Percentiles rank a stretch among this genome's conserved stretches.
Evolutionary conservation across 2,797 vertebrate genomes (phyloP).

Genomic region (Florisuga fusca): DNA sequence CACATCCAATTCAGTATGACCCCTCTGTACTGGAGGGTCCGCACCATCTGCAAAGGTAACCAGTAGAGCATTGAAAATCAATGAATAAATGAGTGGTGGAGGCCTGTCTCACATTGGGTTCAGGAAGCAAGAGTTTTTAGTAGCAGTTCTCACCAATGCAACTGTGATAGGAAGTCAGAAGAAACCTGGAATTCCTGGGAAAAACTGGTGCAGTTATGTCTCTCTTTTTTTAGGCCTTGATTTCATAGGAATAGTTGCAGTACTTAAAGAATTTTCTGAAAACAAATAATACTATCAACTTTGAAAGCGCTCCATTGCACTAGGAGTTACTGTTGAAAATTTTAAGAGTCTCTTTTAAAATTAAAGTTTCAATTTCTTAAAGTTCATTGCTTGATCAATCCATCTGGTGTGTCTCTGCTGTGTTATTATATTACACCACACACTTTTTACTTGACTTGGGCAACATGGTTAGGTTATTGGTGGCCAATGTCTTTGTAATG

Average conservation of each 20-base stretch:
- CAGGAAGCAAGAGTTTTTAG: neutral
- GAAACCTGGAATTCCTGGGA: neutral
- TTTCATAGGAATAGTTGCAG: neutral
- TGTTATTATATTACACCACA: neutral
- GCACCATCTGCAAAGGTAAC: neutral
- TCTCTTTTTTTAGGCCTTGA: neutral
- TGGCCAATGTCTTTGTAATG: conserved; percentile 21
- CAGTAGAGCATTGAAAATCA: neutral
- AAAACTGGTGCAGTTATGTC: neutral
- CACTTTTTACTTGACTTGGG: neutral
- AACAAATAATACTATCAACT: neutral
- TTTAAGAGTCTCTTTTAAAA: neutral
- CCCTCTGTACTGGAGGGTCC: neutral
- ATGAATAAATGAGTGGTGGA: neutral
- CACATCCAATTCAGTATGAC: neutral
- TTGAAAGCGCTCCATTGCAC: neutral
- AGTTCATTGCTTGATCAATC: neutral
- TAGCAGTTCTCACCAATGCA: neutral
- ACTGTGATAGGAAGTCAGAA: neutral
- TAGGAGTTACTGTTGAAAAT: neutral
- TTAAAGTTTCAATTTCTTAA: neutral
- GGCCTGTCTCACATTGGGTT: neutral
- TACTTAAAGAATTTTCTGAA: neutral
- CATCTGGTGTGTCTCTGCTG: neutral
- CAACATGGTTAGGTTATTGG: conserved; percentile 5